phyloP scores from a whole-genome alignment of 2,113 vertebrate genomes.

The Cyprinus carpio region DNA sequence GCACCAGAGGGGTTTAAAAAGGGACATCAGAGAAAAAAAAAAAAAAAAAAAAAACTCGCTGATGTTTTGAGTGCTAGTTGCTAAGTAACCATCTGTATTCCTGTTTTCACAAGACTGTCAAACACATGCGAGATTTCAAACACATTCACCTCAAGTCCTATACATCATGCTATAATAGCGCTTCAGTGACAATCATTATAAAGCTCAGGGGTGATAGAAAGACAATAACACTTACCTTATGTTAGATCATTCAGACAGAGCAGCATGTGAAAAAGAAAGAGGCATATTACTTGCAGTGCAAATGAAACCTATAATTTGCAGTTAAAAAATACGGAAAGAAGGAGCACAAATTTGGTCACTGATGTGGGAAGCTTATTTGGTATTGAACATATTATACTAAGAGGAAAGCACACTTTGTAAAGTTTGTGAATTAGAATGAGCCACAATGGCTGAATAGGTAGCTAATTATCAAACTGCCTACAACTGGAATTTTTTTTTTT shows the following conservation, averaged over 20 bases:
- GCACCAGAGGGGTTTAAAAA: background rate
- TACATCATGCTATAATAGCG: background rate
- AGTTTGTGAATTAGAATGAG: background rate
- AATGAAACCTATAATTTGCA: background rate
- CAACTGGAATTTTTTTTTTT: background rate
- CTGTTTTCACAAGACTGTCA: background rate
- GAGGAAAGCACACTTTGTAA: background rate
- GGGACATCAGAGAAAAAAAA: background rate
- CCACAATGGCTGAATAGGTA: background rate
- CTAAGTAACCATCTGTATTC: background rate
- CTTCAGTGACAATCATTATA: background rate
- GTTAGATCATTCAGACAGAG: background rate
- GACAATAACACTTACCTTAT: constrained; percentile 44
- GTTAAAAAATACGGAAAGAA: background rate
- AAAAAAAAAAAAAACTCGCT: background rate
- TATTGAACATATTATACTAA: background rate
- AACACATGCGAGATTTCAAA: background rate
- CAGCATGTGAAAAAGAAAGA: constrained; percentile 39
- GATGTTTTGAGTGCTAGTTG: constrained; percentile 21
- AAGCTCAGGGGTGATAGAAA: background rate
- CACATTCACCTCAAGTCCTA: background rate
- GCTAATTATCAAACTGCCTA: background rate
- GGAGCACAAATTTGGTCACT: background rate
- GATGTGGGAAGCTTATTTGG: background rate
- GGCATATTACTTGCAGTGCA: no score